phyloP scores from a whole-genome alignment of 2,113 vertebrate genomes.

The Petroica traversi region DNA sequence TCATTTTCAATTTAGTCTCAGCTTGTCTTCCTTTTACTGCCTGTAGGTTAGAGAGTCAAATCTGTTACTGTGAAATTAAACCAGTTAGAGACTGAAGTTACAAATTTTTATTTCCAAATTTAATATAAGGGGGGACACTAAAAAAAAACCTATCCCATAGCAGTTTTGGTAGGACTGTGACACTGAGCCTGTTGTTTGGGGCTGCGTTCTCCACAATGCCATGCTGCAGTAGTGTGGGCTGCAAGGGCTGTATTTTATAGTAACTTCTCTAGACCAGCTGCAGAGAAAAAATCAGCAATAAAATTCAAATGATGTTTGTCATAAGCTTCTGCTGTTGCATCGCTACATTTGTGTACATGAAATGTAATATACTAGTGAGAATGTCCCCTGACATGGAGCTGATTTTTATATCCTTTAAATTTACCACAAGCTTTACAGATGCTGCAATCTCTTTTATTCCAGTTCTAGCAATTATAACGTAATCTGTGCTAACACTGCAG shows the following conservation, averaged over 20 bases:
- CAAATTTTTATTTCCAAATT: not conserved
- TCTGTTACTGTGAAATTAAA: not conserved
- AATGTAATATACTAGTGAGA: conserved; percentile 53
- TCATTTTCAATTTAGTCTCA: not conserved
- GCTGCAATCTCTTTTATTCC: conserved; percentile 62
- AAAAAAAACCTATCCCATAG: not conserved
- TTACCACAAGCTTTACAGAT: conserved; percentile 66
- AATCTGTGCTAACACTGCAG: conserved; percentile 63
- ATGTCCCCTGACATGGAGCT: conserved; percentile 57
- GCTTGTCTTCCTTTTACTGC: not conserved
- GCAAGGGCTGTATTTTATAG: not conserved
- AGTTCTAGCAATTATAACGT: conserved; percentile 60
- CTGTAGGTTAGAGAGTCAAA: not conserved
- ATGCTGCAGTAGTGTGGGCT: not conserved
- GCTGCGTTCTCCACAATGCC: not conserved
- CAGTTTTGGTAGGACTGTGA: not conserved
- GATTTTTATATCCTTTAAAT: conserved; percentile 63
- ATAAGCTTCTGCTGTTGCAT: conserved; percentile 59
- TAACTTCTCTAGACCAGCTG: conserved; percentile 56
- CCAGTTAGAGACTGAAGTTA: not conserved
- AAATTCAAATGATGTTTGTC: conserved; percentile 65
- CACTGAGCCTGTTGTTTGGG: fast-evolving
- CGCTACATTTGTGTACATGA: conserved; percentile 41
- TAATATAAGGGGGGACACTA: not conserved
- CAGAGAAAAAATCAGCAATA: conserved; percentile 52